Conservation (phyloP, 2,888 invertebrate species). For the Cyaniris semiargus region DNA sequence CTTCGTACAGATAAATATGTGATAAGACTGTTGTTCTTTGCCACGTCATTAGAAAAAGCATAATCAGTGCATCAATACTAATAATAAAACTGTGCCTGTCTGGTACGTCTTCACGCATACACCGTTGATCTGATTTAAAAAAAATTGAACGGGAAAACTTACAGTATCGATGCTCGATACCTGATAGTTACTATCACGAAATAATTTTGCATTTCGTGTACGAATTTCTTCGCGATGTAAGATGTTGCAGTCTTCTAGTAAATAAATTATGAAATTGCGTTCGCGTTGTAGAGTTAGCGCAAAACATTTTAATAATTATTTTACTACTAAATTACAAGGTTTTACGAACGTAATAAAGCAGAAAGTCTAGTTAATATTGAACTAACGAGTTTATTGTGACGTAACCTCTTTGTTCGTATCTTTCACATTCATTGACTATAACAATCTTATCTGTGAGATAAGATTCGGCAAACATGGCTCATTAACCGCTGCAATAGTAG, state of each 20-base stretch:
- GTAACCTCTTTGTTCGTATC: conserved; percentile 2
- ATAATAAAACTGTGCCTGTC: too few species aligned
- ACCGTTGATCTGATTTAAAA: too few species aligned
- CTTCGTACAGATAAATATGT: not conserved
- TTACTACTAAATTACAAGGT: not conserved
- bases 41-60: not conserved
- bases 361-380: not conserved
- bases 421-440: conserved; percentile 22
- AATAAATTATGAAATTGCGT: not conserved
- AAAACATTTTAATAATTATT: conserved; percentile 5
- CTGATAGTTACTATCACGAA: too few species aligned
- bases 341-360: not conserved
- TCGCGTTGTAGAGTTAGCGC: not conserved
- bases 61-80: not conserved
- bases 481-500: not conserved
- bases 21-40: not conserved
- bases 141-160: not conserved
- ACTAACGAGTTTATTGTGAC: conserved; percentile 9
- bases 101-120: too few species aligned
- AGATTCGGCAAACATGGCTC: conserved; percentile 3
- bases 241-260: too few species aligned
- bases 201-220: too few species aligned
- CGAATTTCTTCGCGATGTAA: too few species aligned
- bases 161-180: not conserved
- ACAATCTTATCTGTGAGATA: conserved; percentile 11